Evolutionary conservation across 2,888 invertebrate genomes (phyloP), one percentile per base, ranked within the genome.

Genomic region (Lagria hirta): DNA sequence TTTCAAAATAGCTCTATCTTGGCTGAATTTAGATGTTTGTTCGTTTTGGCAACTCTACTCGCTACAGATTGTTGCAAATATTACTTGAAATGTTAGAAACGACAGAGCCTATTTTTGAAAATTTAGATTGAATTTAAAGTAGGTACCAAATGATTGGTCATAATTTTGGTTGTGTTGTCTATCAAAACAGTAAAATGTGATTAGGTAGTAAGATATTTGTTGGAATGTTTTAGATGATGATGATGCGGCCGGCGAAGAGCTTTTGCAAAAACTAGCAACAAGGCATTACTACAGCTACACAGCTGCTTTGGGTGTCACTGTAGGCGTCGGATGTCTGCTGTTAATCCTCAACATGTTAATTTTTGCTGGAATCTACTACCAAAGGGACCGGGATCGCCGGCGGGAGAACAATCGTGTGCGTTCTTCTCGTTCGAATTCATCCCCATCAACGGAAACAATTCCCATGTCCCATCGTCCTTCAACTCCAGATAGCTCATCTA

Each of bases 301-400:
- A 2, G 84, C 86, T 24, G 87, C 87, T 2, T 74, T 88, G 32
- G 86, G 86, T 1, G 85, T 87, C 51, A 87, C 87, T 2, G 83
- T 85, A 4, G 84, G 84, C 4, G 83, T 86, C 1, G 86, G 85
- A 7, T 85, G 84, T 65, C 79, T 85, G 52, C 76, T 86, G 15
- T 71, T 86, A 12, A 79, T 84, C 1, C 75, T 86, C 13, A 85
- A 86, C 67, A 81, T 84, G 74, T 70, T 86, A 43, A 86, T 87
- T 52, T 87, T 86, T 62, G 86, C 87, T 1, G 87, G 86, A 2
- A 84, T 85, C 58, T 86, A 84, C 65, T 80, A 84, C 54, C 85
- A 85, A 63, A 71, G 84, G n/a, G 81, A 81, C 18, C 73, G 82
- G 1, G 77, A 82, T 48, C 60, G 68, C 17, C 60, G 64, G 35